phyloP scores from a whole-genome alignment of 2,113 vertebrate genomes.

The Anoura caudifer region DNA sequence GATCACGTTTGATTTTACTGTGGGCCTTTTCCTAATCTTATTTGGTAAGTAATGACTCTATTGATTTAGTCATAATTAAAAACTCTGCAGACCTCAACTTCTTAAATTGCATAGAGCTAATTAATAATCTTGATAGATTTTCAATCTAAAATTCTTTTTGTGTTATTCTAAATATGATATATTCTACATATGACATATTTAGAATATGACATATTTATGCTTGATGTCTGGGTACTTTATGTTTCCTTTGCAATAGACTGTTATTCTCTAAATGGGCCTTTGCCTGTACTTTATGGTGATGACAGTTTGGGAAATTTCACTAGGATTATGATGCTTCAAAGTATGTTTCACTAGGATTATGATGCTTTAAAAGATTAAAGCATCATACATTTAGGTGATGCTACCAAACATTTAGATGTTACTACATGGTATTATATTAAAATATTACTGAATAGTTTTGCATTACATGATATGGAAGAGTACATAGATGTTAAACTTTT shows the following conservation, averaged over 20 bases:
- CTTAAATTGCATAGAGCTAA: neutral
- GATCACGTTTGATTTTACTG: neutral
- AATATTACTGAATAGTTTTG: neutral
- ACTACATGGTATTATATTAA: neutral
- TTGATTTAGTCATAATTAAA: neutral
- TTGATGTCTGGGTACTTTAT: neutral
- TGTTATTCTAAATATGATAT: neutral
- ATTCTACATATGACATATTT: no score
- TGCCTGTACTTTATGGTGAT: neutral
- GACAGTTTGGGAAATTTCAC: neutral
- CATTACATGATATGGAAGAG: neutral
- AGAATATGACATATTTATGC: no score
- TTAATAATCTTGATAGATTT: conserved; percentile 31
- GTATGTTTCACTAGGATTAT: no score
- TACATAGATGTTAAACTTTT: neutral
- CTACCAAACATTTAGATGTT: neutral
- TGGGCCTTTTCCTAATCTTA: neutral
- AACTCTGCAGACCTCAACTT: neutral
- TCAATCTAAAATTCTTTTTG: neutral
- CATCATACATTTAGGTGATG: no score
- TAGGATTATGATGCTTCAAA: neutral
- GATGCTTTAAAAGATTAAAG: no score
- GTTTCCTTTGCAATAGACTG: neutral
- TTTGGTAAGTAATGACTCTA: neutral
- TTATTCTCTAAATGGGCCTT: neutral